These are phyloP conservation scores for Xyliphius kryptos DNA, from an alignment of 2,113 vertebrate genomes.

Conservation along the genomic window DNA sequence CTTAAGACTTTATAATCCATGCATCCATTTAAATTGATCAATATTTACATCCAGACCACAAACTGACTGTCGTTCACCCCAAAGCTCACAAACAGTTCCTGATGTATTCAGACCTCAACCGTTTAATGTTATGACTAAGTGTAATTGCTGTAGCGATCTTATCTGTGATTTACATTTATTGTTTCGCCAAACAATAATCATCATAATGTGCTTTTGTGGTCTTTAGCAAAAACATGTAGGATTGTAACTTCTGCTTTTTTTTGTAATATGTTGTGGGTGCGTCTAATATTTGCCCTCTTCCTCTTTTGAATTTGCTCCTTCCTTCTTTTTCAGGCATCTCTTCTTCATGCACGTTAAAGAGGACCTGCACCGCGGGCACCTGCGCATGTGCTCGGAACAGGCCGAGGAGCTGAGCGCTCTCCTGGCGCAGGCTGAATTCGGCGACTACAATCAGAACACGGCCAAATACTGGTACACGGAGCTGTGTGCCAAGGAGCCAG, in stretches of 20 bases:
- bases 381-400: conserved; percentile 82
- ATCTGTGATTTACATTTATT: no score
- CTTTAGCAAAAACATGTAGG: neutral
- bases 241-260: neutral
- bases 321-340: conserved; percentile 70
- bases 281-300: conserved; percentile 16
- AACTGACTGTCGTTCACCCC: no score
- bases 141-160: no score
- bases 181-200: no score
- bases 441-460: conserved; percentile 96
- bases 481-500: conserved; percentile 80
- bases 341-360: conserved; percentile 95
- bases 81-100: no score
- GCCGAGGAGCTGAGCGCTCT: conserved; percentile 86
- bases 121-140: no score
- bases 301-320: neutral
- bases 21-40: no score
- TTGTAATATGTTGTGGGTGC: neutral
- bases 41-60: no score
- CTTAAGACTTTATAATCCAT: no score
- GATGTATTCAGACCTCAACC: no score
- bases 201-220: no score
- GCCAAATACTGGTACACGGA: conserved; percentile 89
- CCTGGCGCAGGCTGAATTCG: conserved; percentile 89
- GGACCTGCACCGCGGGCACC: conserved; percentile 85